Evolutionary conservation across 2,113 vertebrate genomes (phyloP).

Genomic region (Eretmodus cyanostictus): DNA sequence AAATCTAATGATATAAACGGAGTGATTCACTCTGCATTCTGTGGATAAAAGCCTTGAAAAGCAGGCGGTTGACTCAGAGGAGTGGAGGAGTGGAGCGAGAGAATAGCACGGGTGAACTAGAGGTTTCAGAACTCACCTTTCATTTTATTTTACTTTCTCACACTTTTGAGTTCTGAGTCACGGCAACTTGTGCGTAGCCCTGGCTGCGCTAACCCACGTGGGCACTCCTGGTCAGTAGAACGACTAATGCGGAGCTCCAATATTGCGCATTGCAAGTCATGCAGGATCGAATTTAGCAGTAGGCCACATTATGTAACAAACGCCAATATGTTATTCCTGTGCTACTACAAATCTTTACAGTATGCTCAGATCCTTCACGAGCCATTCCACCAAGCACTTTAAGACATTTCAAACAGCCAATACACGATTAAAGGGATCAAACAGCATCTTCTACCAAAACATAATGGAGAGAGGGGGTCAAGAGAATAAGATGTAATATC

Average conservation of each 20-base stretch:
- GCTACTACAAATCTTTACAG: background rate
- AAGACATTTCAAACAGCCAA: background rate
- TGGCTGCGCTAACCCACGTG: background rate
- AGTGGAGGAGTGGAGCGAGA: conserved; percentile 47
- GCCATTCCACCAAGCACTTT: background rate
- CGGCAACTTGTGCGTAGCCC: background rate
- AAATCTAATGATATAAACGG: conserved; percentile 37
- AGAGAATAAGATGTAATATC: background rate
- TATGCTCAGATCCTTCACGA: background rate
- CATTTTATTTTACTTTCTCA: conserved; percentile 35
- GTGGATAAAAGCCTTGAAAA: conserved; percentile 38
- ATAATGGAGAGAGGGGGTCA: background rate
- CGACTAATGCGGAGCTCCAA: background rate
- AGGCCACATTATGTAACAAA: conserved; percentile 21
- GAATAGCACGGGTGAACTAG: conserved; percentile 16
- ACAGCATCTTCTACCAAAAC: background rate
- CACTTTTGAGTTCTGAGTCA: conserved; percentile 24
- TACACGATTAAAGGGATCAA: background rate
- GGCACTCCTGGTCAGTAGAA: background rate
- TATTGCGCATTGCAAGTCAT: background rate
- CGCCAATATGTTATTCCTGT: background rate
- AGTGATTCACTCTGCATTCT: conserved; percentile 51
- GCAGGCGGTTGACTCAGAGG: conserved; percentile 56
- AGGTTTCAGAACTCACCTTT: conserved; percentile 37
- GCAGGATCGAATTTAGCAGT: background rate